A percentile compares a stretch with the other conserved stretches of the same genome.
Conservation (phyloP, 2,113 vertebrate species). For the Fulmarus glacialis region DNA sequence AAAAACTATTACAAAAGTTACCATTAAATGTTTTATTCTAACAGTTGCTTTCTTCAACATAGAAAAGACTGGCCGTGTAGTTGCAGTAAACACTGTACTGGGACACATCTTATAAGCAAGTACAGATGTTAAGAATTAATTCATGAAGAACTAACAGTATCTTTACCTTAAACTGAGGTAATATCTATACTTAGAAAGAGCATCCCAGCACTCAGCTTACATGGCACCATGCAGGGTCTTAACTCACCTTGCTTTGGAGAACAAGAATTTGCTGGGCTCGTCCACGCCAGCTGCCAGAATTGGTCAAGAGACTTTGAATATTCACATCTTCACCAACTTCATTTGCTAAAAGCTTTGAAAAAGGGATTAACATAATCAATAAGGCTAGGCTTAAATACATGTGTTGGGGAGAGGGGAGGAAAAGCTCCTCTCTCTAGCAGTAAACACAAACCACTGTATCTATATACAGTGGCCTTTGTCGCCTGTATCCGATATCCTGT, state of each 20-base stretch:
- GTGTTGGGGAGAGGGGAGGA: not conserved
- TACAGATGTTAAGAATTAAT: not conserved
- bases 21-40: not conserved
- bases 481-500: not conserved
- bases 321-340: conserved; percentile 91
- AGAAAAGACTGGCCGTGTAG: not conserved
- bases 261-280: conserved; percentile 92
- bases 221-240: fast-evolving
- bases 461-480: not conserved
- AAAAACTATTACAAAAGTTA: not conserved
- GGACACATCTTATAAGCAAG: not conserved
- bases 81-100: not conserved
- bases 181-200: not conserved
- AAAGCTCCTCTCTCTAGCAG: not conserved
- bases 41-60: not conserved
- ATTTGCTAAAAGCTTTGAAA: conserved; percentile 81
- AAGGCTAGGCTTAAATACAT: not conserved
- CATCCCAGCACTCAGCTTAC: not conserved
- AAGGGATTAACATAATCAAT: not conserved
- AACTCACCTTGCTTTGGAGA: conserved; percentile 87
- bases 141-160: not conserved
- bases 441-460: not conserved
- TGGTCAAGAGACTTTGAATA: conserved; percentile 81
- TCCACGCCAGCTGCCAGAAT: conserved; percentile 85
- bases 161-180: not conserved